Evolutionary conservation across 1,140 invertebrate species (phyloP).

Genomic region (Ylistrum balloti): DNA sequence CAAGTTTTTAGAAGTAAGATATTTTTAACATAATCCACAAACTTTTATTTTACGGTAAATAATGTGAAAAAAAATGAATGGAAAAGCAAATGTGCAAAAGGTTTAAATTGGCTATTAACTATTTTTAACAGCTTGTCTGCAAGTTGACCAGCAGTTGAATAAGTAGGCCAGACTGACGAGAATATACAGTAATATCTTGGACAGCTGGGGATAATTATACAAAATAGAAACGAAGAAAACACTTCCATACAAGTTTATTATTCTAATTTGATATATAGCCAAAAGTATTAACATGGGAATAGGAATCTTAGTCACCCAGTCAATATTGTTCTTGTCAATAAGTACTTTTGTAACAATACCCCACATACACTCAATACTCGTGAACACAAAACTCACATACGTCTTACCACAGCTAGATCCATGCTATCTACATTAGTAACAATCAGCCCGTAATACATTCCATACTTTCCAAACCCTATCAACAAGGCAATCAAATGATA

Average conservation of each 20-base stretch:
- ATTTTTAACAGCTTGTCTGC: no score
- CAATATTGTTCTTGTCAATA: conserved; percentile 19
- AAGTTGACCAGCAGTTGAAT: not conserved
- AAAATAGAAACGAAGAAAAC: conserved; percentile 28
- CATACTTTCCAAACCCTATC: not conserved
- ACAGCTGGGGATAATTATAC: not conserved
- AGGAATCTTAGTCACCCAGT: not conserved
- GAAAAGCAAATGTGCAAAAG: no score
- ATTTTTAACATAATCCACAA: no score
- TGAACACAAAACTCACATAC: not conserved
- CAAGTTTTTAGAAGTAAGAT: no score
- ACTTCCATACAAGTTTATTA: conserved; percentile 34
- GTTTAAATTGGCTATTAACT: no score
- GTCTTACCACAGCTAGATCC: not conserved
- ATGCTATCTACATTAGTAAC: not conserved
- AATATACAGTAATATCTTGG: conserved; percentile 13
- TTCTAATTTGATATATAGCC: conserved; percentile 11
- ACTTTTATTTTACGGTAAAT: no score
- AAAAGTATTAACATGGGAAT: not conserved
- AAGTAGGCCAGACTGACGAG: not conserved
- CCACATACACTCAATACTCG: not conserved
- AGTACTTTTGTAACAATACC: conserved; percentile 22
- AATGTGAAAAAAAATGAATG: no score
- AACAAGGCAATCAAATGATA: not conserved
- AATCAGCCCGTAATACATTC: not conserved